Evolutionary conservation across 2,113 vertebrate genomes (phyloP).

Genomic region (Lota lota): DNA sequence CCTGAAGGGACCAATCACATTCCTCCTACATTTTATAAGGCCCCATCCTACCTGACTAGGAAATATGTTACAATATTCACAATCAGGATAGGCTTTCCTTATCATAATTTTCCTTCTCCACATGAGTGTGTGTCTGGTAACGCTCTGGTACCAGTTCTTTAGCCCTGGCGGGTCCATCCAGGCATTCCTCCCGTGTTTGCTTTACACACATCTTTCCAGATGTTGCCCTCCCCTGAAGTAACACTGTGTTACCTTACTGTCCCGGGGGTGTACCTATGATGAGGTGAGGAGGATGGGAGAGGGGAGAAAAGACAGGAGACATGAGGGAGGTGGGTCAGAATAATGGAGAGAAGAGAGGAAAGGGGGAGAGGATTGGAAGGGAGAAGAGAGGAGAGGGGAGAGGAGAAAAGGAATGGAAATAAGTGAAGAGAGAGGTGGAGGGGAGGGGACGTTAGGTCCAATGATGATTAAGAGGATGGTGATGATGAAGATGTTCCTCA

Average conservation of each 20-base stretch:
- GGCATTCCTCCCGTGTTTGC: slow-evolving; percentile 29
- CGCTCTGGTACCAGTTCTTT: not conserved
- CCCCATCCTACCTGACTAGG: too few species aligned
- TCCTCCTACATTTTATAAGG: too few species aligned
- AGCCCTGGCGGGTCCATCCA: slow-evolving; percentile 20
- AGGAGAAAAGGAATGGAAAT: slow-evolving; percentile 28
- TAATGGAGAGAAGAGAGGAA: not conserved
- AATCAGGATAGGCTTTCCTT: not conserved
- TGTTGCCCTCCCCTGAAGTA: slow-evolving; percentile 34
- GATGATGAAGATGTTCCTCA: too few species aligned
- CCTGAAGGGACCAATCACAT: too few species aligned
- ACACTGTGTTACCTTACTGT: slow-evolving; percentile 47
- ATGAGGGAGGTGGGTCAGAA: not conserved
- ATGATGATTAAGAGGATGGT: too few species aligned
- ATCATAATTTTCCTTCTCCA: not conserved
- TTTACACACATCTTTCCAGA: slow-evolving; percentile 42
- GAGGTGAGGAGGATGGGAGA: slow-evolving; percentile 7
- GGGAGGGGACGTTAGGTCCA: not conserved
- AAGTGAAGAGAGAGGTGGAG: not conserved
- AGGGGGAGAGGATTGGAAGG: not conserved
- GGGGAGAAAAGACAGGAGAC: not conserved
- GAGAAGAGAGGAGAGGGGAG: slow-evolving; percentile 1
- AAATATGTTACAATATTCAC: too few species aligned
- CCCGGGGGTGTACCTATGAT: not conserved
- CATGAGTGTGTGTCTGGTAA: not conserved